phyloP scores from a whole-genome alignment of 2,797 vertebrate genomes.

The Acanthurus leucopareius region DNA sequence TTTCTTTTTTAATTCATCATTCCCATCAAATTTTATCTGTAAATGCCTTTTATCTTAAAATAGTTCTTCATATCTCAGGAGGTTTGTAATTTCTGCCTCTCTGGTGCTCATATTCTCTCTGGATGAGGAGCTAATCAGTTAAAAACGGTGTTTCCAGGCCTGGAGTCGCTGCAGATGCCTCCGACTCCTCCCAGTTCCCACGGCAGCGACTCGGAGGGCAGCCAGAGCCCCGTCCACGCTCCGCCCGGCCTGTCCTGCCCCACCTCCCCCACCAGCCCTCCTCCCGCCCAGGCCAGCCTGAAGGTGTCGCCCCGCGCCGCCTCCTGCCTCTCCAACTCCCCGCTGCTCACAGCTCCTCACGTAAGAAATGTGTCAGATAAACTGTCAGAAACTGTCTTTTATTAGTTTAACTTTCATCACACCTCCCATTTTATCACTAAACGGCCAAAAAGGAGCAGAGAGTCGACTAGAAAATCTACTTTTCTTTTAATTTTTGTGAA shows the following conservation, averaged over 20 bases:
- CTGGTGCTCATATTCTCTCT: not conserved
- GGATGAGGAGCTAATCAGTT: not conserved
- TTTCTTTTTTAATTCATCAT: too few relatives aligned
- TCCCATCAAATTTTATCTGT: not conserved
- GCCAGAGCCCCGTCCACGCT: constrained; percentile 93
- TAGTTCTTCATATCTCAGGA: not conserved
- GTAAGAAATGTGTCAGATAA: constrained; percentile 75
- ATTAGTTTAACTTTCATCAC: too few relatives aligned
- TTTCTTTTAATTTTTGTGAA: too few relatives aligned
- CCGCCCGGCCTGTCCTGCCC: constrained; percentile 78
- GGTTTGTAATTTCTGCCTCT: not conserved
- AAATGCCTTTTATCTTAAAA: not conserved
- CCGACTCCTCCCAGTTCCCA: constrained; percentile 98
- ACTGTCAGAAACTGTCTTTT: too few relatives aligned
- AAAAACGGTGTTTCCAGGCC: constrained; percentile 63
- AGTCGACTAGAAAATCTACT: too few relatives aligned
- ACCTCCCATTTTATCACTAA: too few relatives aligned
- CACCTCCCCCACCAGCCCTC: constrained; percentile 79
- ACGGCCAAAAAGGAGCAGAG: too few relatives aligned
- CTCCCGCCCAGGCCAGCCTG: constrained; percentile 81
- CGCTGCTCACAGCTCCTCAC: constrained; percentile 96
- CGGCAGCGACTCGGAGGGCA: constrained; percentile 96
- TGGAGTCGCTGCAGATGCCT: constrained; percentile 93
- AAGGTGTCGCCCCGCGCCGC: constrained; percentile 86
- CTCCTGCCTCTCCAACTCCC: constrained; percentile 94